A percentile compares a stretch with the other conserved stretches of the same genome.
Conservation (phyloP, 2,888 invertebrate species). For the Ochropleura plecta region DNA sequence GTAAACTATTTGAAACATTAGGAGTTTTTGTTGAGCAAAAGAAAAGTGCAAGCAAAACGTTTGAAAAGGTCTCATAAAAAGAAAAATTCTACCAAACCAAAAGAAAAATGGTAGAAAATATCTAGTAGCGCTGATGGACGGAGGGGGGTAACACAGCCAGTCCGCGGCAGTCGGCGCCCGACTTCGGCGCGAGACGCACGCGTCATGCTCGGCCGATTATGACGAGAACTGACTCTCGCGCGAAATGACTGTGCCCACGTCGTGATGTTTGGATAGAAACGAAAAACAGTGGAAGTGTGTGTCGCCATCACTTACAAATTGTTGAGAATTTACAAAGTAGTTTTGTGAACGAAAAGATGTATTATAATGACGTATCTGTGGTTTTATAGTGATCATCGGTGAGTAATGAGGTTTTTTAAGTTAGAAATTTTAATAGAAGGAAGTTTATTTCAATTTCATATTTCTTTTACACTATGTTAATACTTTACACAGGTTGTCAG, state of each 20-base stretch:
- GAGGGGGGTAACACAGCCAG: conserved; percentile 73
- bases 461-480: not conserved
- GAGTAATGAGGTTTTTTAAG: conserved; percentile 69
- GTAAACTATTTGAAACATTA: not conserved
- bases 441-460: not conserved
- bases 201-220: conserved; percentile 74
- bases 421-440: not conserved
- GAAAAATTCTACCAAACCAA: conserved; percentile 24
- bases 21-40: not conserved
- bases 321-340: conserved; percentile 55
- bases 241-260: conserved; percentile 78
- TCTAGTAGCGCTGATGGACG: conserved; percentile 53
- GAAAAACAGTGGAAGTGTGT: conserved; percentile 81
- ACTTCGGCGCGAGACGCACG: conserved; percentile 79
- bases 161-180: conserved; percentile 84
- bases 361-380: conserved; percentile 84
- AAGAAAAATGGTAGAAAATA: conserved; percentile 43
- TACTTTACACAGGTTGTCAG: not conserved
- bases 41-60: not conserved
- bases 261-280: conserved; percentile 76
- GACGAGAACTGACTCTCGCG: conserved; percentile 71
- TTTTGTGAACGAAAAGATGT: conserved; percentile 71
- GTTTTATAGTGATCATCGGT: conserved; percentile 90
- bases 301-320: conserved; percentile 58
- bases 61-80: not conserved